Evolutionary conservation across 2,888 invertebrate species (phyloP).

Genomic region (Crioceris asparagi): DNA sequence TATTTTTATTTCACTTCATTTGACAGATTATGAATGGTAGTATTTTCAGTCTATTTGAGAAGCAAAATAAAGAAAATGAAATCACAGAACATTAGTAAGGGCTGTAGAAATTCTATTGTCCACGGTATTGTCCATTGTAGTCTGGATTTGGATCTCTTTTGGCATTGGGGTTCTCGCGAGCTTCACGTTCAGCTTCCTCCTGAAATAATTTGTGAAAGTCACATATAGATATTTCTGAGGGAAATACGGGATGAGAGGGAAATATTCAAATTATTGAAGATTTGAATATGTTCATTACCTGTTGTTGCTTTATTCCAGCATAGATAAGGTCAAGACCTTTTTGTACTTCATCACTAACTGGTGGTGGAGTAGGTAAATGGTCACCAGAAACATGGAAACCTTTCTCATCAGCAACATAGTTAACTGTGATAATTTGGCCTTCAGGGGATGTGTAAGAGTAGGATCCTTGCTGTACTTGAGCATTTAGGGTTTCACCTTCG

Average conservation of each 20-base stretch:
- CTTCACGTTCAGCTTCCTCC: conserved; percentile 49
- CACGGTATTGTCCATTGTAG: conserved; percentile 54
- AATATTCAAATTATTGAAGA: conserved; percentile 6
- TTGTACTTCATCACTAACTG: conserved; percentile 74
- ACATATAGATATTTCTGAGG: too few relatives aligned
- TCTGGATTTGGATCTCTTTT: conserved; percentile 40
- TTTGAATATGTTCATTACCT: conserved; percentile 34
- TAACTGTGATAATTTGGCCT: conserved; percentile 61
- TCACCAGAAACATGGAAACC: conserved; percentile 74
- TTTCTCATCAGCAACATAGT: conserved; percentile 72
- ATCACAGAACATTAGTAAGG: conserved; percentile 11
- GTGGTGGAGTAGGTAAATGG: conserved; percentile 75
- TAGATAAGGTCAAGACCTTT: conserved; percentile 80
- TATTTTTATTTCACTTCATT: too few relatives aligned
- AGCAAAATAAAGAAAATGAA: conserved; percentile 6
- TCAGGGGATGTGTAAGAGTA: conserved; percentile 73
- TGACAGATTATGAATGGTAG: not conserved
- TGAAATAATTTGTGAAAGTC: too few relatives aligned
- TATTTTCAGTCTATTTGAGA: conserved; percentile 9
- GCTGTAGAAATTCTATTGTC: conserved; percentile 24
- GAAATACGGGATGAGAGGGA: conserved; percentile 5
- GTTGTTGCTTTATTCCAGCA: conserved; percentile 62
- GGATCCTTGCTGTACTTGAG: conserved; percentile 66
- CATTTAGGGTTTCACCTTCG: conserved; percentile 52
- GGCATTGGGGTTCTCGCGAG: conserved; percentile 44